Conservation (phyloP, 2,888 invertebrate species). For the Eupithecia subumbrata region DNA sequence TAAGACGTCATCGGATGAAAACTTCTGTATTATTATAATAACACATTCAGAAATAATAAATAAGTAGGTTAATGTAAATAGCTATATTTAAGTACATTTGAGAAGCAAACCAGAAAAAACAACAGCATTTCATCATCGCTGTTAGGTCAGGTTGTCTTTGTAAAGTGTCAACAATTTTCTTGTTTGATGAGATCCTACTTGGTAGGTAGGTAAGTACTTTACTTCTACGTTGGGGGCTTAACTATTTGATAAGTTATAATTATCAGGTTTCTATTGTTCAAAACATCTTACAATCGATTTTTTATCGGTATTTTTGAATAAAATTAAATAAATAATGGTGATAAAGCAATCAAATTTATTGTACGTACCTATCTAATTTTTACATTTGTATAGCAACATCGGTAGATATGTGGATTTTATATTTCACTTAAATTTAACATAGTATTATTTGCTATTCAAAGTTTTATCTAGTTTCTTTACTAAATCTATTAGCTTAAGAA, state of each 20-base stretch:
- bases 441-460: neutral
- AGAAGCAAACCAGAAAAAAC: neutral
- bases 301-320: constrained; percentile 22
- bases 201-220: neutral
- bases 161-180: neutral
- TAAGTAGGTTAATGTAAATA: neutral
- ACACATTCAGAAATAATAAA: neutral
- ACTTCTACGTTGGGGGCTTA: constrained; percentile 55
- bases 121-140: neutral
- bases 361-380: neutral
- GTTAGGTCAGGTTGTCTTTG: constrained; percentile 1
- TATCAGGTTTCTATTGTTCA: constrained; percentile 31
- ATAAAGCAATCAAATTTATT: neutral
- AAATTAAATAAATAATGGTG: neutral
- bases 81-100: neutral
- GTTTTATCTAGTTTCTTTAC: neutral
- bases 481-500: neutral
- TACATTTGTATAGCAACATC: constrained; percentile 4
- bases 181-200: neutral
- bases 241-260: constrained; percentile 31
- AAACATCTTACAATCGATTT: constrained; percentile 44
- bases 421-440: neutral
- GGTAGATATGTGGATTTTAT: neutral
- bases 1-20: neutral
- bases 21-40: neutral